Base-by-base conservation (phyloP, 2,888 invertebrate species). In the Lingula anatina region DNA sequence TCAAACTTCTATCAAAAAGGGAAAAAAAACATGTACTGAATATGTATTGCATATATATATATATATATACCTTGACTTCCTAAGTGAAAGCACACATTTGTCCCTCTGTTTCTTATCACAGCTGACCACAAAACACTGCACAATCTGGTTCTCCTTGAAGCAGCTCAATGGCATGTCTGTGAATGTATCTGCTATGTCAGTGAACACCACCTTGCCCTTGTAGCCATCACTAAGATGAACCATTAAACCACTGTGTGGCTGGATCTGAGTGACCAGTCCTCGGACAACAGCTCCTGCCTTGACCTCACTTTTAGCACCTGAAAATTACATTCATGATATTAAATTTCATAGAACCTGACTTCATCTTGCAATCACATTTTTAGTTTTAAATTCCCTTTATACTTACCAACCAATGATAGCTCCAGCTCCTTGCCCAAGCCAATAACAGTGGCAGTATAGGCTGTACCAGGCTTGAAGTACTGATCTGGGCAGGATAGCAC, bases 151-250 rank as follows among this genome's bases (percentile, higher is more conserved):
- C 7, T 44, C 46, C 12, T 52, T 51, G 43, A 42, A 61, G 2
- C 37, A 21, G 5, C 50, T 20, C 5, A 49, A 43, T 4, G 61
- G 60, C 23, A 50, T 39, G 48, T 61, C 55, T 7, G 31, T 45
- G 41, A 58, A 66, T 4, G 47, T 27, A 39, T 66, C 64, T 2
- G 49, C 46, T 18, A 66, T 50, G 24, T 66, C 61, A 1, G 65
- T 65, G 21, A 62, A 49, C 15, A 51, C 49, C 1, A 61, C 54
- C 5, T 50, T 28, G 2, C 64, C 66, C 15, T 46, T 54, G 23
- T 51, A 40, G 9, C 56, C 52, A n/a, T 53, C 50, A 2, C 52
- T 38, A 15, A 66, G 50, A 15, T 53, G 50, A 15, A 66, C 50
- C 3, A 39, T 35, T 23, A 55, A 15, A 12, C 50, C 54, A 12